These are phyloP conservation scores for Apamea crenata DNA, from an alignment of 2,888 invertebrate species.

Conservation along the genomic window DNA sequence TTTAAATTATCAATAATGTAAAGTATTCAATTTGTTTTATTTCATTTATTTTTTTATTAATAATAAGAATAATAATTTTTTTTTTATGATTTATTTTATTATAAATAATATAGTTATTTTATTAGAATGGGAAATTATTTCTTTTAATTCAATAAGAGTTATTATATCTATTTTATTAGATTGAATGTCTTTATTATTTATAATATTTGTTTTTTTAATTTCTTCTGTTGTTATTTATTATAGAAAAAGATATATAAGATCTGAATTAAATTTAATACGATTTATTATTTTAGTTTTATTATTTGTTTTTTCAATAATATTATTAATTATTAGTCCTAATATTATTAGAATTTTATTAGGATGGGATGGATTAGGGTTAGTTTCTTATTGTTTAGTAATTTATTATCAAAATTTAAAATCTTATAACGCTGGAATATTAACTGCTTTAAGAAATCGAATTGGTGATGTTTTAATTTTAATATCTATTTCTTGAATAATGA, in stretches of 20 bases:
- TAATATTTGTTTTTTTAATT: conserved; percentile 89
- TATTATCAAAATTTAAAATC: conserved; percentile 93
- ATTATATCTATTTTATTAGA: conserved; percentile 91
- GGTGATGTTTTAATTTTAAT: conserved; percentile 93
- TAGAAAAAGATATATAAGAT: conserved; percentile 91
- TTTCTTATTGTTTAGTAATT: conserved; percentile 93
- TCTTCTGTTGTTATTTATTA: conserved; percentile 87
- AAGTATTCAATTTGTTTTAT: conserved; percentile 89
- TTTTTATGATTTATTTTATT: conserved; percentile 86
- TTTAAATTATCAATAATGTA: conserved; percentile 85
- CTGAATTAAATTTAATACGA: conserved; percentile 90
- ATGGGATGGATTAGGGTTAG: conserved; percentile 93
- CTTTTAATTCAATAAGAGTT: conserved; percentile 86
- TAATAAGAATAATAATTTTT: conserved; percentile 82
- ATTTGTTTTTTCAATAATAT: too few relatives aligned
- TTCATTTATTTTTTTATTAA: conserved; percentile 87
- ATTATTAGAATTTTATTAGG: conserved; percentile 93
- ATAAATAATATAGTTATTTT: conserved; percentile 84
- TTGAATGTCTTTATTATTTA: conserved; percentile 92
- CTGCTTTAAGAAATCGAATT: conserved; percentile 93
- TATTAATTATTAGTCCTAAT: conserved; percentile 90
- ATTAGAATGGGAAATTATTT: conserved; percentile 90
- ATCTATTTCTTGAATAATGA: conserved; percentile 90
- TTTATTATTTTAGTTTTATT: too few relatives aligned
- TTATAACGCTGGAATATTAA: conserved; percentile 93